Conservation (phyloP, 1,140 invertebrate species). For the Orchesella cincta region DNA sequence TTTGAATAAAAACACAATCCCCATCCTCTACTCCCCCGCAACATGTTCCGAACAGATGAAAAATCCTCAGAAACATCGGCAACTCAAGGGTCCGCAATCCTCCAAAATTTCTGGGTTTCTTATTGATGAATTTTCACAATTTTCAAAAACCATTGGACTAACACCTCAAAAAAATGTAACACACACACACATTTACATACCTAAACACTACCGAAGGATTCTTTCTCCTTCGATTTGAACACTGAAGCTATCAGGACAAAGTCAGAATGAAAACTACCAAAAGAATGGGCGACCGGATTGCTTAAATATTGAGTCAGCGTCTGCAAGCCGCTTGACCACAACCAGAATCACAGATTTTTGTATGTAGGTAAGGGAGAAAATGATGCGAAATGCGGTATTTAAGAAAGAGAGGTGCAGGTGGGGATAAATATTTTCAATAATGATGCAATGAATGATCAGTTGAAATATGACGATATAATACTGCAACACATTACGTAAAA, state of each 20-base stretch:
- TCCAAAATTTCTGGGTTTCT: too few species aligned
- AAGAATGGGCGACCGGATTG: constrained; percentile 33
- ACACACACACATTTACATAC: too few species aligned
- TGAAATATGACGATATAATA: not conserved
- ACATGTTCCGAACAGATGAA: constrained; percentile 32
- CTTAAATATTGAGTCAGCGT: constrained; percentile 37
- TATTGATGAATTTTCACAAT: too few species aligned
- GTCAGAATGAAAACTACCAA: constrained; percentile 14
- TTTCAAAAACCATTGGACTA: too few species aligned
- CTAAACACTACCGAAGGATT: too few species aligned
- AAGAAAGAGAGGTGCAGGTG: constrained; percentile 11
- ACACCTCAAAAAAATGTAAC: too few species aligned
- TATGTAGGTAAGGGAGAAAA: not conserved
- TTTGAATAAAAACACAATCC: constrained; percentile 42
- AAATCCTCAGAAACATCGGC: too few species aligned
- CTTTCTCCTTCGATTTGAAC: too few species aligned
- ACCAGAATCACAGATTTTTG: constrained; percentile 24
- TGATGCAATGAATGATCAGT: constrained; percentile 7
- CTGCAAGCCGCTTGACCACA: constrained; percentile 26
- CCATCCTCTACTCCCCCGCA: constrained; percentile 46
- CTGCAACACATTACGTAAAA: constrained; percentile 10
- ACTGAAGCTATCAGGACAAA: too few species aligned
- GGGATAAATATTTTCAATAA: constrained; percentile 20
- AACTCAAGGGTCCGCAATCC: too few species aligned
- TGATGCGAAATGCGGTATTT: not conserved